A percentile compares a stretch with the other conserved stretches of the same genome.
These are phyloP conservation scores for Recurvirostra avosetta DNA, from an alignment of 2,113 vertebrate species.

Conservation along the genomic window DNA sequence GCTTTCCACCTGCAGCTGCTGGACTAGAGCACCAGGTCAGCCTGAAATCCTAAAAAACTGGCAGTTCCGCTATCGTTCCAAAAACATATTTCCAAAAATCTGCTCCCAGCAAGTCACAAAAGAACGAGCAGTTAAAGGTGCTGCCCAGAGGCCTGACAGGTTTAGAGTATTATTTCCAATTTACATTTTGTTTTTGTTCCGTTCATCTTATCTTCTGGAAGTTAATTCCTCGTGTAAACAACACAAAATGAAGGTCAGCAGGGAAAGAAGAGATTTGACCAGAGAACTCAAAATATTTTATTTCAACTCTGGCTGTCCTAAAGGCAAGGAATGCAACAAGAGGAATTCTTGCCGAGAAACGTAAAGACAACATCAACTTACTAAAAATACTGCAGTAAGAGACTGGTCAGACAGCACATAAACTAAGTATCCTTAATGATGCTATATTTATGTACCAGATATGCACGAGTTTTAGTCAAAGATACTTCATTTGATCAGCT, in stretches of 20 bases:
- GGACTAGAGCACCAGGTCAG: not conserved
- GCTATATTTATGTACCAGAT: not conserved
- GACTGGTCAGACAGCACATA: not conserved
- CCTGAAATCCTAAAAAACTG: not conserved
- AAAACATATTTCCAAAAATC: not conserved
- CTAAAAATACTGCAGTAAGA: constrained; percentile 10
- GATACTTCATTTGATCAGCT: not conserved
- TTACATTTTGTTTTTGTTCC: not conserved
- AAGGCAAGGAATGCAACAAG: not conserved
- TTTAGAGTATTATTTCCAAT: not conserved
- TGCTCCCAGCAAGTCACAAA: not conserved
- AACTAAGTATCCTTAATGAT: not conserved
- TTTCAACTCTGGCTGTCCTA: not conserved
- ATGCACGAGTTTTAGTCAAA: not conserved
- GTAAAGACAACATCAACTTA: not conserved
- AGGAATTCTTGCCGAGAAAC: not conserved
- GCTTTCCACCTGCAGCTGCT: not conserved
- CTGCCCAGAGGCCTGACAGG: not conserved
- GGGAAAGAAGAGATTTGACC: not conserved
- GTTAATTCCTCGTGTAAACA: not conserved
- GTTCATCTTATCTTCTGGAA: not conserved
- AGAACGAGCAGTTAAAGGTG: not conserved
- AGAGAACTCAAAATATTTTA: constrained; percentile 55
- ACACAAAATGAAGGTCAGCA: not conserved
- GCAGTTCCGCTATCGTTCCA: not conserved